Base-by-base conservation (phyloP, 2,888 invertebrate species). In the Melinaea marsaeus region DNA sequence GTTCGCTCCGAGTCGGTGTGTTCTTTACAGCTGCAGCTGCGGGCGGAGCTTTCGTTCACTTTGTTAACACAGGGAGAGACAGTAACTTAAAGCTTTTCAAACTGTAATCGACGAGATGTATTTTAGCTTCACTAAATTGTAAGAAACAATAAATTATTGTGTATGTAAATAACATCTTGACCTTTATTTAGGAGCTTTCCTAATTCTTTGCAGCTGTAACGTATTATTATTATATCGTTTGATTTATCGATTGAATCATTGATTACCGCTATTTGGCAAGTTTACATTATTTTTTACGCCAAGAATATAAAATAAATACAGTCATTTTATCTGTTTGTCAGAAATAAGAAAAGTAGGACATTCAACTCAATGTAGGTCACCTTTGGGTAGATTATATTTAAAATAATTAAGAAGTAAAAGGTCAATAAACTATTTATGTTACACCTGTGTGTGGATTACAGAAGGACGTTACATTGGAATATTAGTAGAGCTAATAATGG, bases 111-210 rank as follows among this genome's bases (percentile, higher is more conserved):
- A 87, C 84, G 87, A 86, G 85, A 85, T 89, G 88, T 90, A 88
- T 86, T 88, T 86, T 90, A 90, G 90, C 90, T 89, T 90, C 90
- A 86, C 85, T 90, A 90, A 90, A 89, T 90, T 90, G 87, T 90
- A 90, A 90, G 89, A 85, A 89, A 89, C 89, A 90, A 90, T 90
- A 90, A 90, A 90, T 90, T 90, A 90, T 90, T 90, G 90, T 90
- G 90, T 90, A 90, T 90, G 90, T 90, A 90, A 88, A 90, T 90
- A 89, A 86, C 74, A 80, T 75, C 75, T 77, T 83, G 89, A 86
- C 82, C 85, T 90, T 90, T 89, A 90, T 90, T 90, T 84, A 88
- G 88, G 90, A 75, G 70, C 76, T 72, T 80, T 84, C 86, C 88
- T 83, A 73, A 75, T 70, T 71, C 66, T 75, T 75, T 76, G 79